Base-by-base conservation (phyloP, 2,888 invertebrate genomes). In the Limenitis camilla region DNA sequence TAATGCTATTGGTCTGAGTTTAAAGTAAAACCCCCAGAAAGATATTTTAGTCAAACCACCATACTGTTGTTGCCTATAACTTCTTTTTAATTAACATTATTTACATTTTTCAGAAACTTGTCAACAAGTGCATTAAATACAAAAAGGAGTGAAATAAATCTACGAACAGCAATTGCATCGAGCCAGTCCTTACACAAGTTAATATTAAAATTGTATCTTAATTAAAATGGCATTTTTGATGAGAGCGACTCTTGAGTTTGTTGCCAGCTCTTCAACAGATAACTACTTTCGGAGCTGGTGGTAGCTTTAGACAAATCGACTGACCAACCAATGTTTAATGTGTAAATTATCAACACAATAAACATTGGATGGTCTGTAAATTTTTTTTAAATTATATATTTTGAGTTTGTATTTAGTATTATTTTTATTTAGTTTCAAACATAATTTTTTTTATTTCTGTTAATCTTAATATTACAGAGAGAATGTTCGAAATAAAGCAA, bases 81-180 rank as follows among this genome's bases (percentile, higher is more conserved):
- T n/a, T n/a, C n/a, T 28, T 29, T 10, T 41, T 19, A 28, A 30
- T 41, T 35, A 41, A 44, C 11, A 19, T 30, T 28, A 30, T 1
- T 41, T 27, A 28, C 19, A 5, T 47, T n/a, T 71, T 70, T 32
- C 66, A 79, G 78, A 59, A 76, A 73, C 59, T 60, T 65, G 0
- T 72, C 74, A n/a, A 62, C 66, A 33, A 70, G 69, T 57, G 67
- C 68, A 4, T 54, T 76, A 1, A 65, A 66, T 36, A 56, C 59
- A 1, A 76, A 73, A 52, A 58, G 49, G 6, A 72, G 67, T 56
- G 69, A 70, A 5, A 53, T 56, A 1, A 69, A 66, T 33, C 49
- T 69, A 0, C 72, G 66, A 40, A 60, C 64, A 5, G 55, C 55
- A 8, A 61, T 64, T 2, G 62, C 62, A 4, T 72, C 74, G 1